Evolutionary conservation across 2,797 vertebrate species (phyloP).

Genomic region (Ptychobarbus kaznakovi): DNA sequence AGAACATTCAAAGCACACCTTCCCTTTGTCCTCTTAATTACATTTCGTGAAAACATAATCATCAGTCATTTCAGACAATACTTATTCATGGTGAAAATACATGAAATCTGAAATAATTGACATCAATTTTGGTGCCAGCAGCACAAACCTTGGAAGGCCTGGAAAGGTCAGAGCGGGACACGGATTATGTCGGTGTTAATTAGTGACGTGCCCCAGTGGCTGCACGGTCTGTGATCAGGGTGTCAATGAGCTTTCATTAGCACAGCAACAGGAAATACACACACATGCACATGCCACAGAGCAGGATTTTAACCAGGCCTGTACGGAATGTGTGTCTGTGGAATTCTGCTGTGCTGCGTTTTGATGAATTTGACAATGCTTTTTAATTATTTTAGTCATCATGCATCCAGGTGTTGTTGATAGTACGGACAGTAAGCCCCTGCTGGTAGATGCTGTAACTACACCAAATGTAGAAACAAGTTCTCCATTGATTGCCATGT

Average conservation of each 20-base stretch:
- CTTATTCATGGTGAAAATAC: background rate
- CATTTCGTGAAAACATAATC: conserved; percentile 28
- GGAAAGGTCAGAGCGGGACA: conserved; percentile 46
- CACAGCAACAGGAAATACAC: conserved; percentile 53
- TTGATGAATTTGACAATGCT: background rate
- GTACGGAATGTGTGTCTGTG: background rate
- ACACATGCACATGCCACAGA: background rate
- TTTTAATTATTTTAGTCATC: too few relatives aligned
- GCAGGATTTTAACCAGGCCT: background rate
- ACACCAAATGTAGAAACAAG: background rate
- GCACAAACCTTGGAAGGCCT: conserved; percentile 22
- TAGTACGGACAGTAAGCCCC: background rate
- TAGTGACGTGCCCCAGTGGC: conserved; percentile 52
- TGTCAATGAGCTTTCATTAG: conserved; percentile 53
- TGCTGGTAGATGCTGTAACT: background rate
- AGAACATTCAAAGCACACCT: conserved; percentile 12
- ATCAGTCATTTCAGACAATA: conserved; percentile 33
- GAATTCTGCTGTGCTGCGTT: background rate
- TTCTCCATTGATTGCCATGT: background rate
- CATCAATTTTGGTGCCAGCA: conserved; percentile 34
- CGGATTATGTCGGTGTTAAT: conserved; percentile 51
- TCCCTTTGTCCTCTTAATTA: conserved; percentile 27
- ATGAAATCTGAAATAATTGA: conserved; percentile 32
- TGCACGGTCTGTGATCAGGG: conserved; percentile 43
- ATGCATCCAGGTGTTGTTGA: background rate